Base-by-base conservation (phyloP, 1,140 invertebrate genomes). In the Dendrolimus punctatus region DNA sequence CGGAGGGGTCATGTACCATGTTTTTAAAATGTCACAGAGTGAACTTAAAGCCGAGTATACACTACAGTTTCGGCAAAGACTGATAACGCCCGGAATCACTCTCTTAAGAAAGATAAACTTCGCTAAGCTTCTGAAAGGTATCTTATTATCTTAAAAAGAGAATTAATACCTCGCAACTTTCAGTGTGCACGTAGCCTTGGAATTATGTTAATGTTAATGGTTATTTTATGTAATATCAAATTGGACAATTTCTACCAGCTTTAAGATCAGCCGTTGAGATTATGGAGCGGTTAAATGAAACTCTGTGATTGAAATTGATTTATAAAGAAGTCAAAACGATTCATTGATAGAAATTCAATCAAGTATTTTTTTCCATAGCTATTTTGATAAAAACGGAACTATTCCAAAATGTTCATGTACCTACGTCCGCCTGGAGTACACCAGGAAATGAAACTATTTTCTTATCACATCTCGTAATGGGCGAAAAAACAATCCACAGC, bases 21-120 rank as follows among this genome's bases (percentile, higher is more conserved):
- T 42, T 50, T 55, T 58, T 62, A 52, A 46, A 55, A 42, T 47
- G 44, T 47, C 56, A 54, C 46, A 23, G 9, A 57, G 45, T 48
- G 54, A 55, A 55, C 59, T 61, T 57, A 62, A 62, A 57, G 51
- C 51, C 51, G 40, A 55, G 49, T 39, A 23, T 53, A 43, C 37
- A 40, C 41, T 46, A 40, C 46, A 60, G 42, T 44, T 46, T 44
- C 43, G 47, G 43, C 38, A 41, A 39, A 5, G 39, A 45, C 46
- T 51, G 52, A 62, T 62, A 62, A 62, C 46, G 46, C 41, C 44
- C 44, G 37, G 49, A 53, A 61, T 53, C 55, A 51, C 47, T 47
- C 45, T 53, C 39, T 57, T 54, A 46, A 51, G 51, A n/a, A 55
- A 53, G 53, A 56, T 48, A 61, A 61, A 56, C 58, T 57, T 51